A percentile compares a stretch with the other conserved stretches of the same genome.
These are phyloP conservation scores for Pocota personata DNA, from an alignment of 2,888 invertebrate genomes.

Conservation along the genomic window DNA sequence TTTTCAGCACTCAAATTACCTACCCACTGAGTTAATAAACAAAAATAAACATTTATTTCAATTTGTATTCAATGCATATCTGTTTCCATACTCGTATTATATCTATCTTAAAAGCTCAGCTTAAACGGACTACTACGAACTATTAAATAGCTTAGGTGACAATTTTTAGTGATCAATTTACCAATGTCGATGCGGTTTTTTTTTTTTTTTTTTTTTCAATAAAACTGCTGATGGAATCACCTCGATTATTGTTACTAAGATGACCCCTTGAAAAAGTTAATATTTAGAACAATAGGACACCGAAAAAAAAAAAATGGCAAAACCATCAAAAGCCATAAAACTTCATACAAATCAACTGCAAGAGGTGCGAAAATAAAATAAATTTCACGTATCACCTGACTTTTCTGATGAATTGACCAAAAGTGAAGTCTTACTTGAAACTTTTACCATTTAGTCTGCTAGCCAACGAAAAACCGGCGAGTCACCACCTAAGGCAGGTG, in stretches of 20 bases:
- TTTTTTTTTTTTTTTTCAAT: background rate
- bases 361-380: slow-evolving; percentile 8
- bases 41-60: slow-evolving; percentile 26
- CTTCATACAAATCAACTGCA: background rate
- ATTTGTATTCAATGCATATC: slow-evolving; percentile 41
- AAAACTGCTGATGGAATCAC: slow-evolving; percentile 30
- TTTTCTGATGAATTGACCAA: slow-evolving; percentile 51
- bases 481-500: slow-evolving; percentile 43
- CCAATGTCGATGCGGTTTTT: background rate
- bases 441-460: background rate
- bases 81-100: background rate
- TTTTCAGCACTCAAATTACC: slow-evolving; percentile 42
- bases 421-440: slow-evolving; percentile 34
- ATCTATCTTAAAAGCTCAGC: background rate
- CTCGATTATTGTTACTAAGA: background rate
- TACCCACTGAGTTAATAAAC: background rate
- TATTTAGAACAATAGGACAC: background rate
- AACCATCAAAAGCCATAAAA: background rate
- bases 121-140: background rate
- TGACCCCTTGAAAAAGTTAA: background rate
- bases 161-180: slow-evolving; percentile 23
- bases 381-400: slow-evolving; percentile 48
- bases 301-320: background rate
- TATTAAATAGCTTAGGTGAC: slow-evolving; percentile 8
- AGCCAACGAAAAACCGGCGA: slow-evolving; percentile 12